These are phyloP conservation scores for Lacanobia wlatinum DNA, from an alignment of 2,888 invertebrate genomes.

Conservation along the genomic window DNA sequence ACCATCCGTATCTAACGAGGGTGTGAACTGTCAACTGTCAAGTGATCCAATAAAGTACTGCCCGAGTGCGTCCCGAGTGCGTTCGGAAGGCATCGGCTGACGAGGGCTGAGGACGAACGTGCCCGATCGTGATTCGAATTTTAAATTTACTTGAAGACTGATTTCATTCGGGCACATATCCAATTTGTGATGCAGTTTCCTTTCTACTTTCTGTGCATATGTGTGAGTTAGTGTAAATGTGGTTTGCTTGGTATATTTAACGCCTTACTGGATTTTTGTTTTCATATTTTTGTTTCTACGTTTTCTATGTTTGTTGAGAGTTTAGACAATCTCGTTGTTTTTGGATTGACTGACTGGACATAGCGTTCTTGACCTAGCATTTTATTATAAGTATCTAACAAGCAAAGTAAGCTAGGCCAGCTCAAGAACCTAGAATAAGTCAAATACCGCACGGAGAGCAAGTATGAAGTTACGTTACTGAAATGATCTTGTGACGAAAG, in stretches of 20 bases:
- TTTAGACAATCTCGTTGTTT: not conserved
- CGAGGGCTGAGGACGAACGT: slow-evolving; percentile 71
- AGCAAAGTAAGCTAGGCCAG: too few relatives aligned
- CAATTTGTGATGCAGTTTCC: slow-evolving; percentile 56
- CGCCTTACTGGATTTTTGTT: not conserved
- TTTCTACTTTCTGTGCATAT: slow-evolving; percentile 10
- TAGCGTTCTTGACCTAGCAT: too few relatives aligned
- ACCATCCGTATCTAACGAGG: slow-evolving; percentile 23
- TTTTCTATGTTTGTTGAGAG: not conserved
- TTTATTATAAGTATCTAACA: too few relatives aligned
- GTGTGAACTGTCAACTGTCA: slow-evolving; percentile 69
- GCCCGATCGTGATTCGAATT: slow-evolving; percentile 75
- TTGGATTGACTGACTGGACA: not conserved
- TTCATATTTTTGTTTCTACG: not conserved
- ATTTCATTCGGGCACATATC: slow-evolving; percentile 64
- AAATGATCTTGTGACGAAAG: not conserved
- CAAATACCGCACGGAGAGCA: too few relatives aligned
- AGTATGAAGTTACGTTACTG: not conserved
- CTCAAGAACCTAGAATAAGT: too few relatives aligned
- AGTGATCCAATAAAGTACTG: slow-evolving; percentile 72
- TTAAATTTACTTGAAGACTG: slow-evolving; percentile 70
- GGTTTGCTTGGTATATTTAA: not conserved
- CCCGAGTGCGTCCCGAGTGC: slow-evolving; percentile 61
- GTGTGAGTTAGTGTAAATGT: slow-evolving; percentile 10
- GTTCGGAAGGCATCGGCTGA: slow-evolving; percentile 64